These are phyloP conservation scores for Argyresthia goedartella DNA, from an alignment of 2,888 invertebrate genomes.

Conservation along the genomic window DNA sequence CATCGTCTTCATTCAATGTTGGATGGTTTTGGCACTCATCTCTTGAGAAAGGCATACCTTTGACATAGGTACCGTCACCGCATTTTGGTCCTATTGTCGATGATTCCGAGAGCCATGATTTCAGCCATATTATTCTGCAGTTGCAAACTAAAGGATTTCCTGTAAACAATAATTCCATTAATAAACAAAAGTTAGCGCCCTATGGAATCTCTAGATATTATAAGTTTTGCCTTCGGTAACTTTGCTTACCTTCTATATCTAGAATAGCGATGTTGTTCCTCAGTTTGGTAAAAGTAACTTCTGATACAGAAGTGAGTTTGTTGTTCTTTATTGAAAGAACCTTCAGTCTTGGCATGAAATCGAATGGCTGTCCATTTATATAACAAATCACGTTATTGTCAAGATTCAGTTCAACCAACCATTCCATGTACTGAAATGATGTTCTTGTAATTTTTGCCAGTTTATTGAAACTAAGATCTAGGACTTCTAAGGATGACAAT, in stretches of 20 bases:
- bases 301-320: constrained; percentile 79
- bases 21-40: constrained; percentile 73
- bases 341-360: constrained; percentile 86
- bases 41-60: constrained; percentile 78
- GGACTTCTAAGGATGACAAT: constrained; percentile 83
- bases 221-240: not conserved
- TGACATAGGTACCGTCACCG: constrained; percentile 82
- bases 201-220: not conserved
- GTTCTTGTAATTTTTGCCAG: constrained; percentile 78
- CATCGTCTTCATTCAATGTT: constrained; percentile 59
- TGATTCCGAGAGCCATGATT: constrained; percentile 85
- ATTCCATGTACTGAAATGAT: constrained; percentile 80
- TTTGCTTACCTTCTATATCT: constrained; percentile 82
- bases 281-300: constrained; percentile 80
- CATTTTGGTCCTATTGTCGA: constrained; percentile 83
- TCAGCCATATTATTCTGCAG: constrained; percentile 86
- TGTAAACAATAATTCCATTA: constrained; percentile 33
- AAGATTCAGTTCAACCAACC: constrained; percentile 88
- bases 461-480: constrained; percentile 87
- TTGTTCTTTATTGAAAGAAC: constrained; percentile 84
- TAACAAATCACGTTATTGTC: constrained; percentile 87
- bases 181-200: not conserved
- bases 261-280: constrained; percentile 85
- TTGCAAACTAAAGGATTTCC: constrained; percentile 88
- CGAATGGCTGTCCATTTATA: constrained; percentile 84